Evolutionary conservation across 2,113 vertebrate genomes (phyloP).

Genomic region (Suricata suricatta): DNA sequence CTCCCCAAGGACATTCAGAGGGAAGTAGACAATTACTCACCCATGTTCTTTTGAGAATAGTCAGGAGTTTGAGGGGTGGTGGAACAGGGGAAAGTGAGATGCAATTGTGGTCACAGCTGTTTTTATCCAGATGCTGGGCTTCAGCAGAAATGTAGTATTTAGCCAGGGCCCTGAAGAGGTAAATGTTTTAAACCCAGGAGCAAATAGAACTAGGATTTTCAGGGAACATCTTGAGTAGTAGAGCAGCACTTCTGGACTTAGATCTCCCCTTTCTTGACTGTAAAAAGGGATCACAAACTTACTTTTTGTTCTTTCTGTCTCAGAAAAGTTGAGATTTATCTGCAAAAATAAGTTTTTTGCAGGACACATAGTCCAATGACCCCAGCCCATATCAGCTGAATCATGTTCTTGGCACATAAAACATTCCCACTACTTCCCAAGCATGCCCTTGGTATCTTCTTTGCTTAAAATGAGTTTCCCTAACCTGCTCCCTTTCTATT

Average conservation of each 20-base stretch:
- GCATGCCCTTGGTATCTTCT: background rate
- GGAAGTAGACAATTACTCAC: background rate
- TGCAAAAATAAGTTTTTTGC: background rate
- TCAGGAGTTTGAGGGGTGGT: background rate
- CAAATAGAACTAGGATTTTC: background rate
- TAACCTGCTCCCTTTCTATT: background rate
- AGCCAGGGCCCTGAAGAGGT: background rate
- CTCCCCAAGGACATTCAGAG: background rate
- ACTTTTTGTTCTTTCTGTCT: background rate
- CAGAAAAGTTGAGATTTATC: background rate
- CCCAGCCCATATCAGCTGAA: background rate
- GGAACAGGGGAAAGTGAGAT: fast-evolving
- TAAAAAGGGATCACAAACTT: background rate
- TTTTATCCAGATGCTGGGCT: background rate
- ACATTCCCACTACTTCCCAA: background rate
- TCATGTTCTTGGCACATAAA: background rate
- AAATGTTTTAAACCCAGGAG: background rate
- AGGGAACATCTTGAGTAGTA: background rate
- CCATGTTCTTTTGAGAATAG: background rate
- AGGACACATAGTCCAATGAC: background rate
- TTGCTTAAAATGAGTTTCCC: background rate
- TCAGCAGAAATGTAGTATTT: background rate
- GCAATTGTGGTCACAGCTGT: background rate
- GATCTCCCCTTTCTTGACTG: background rate
- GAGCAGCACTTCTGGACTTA: background rate